These are phyloP conservation scores for Austrofundulus limnaeus DNA, from an alignment of 2,113 vertebrate species.

Conservation along the genomic window DNA sequence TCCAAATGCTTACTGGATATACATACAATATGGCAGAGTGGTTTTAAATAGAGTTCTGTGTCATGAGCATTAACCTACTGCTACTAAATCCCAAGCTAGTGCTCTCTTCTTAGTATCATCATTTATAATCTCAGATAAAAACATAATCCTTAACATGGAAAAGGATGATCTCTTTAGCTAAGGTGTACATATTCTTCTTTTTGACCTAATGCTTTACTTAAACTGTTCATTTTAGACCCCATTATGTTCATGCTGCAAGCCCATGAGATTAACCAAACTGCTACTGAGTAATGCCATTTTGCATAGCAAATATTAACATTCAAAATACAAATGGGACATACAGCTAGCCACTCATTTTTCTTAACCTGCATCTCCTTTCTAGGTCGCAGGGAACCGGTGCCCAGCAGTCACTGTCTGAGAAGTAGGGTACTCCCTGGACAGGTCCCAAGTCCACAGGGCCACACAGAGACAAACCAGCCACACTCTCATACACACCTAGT, in stretches of 20 bases:
- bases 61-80: conserved; percentile 56
- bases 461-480: too few relatives aligned
- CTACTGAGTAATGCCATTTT: background rate
- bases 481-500: too few relatives aligned
- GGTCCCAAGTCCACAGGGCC: too few relatives aligned
- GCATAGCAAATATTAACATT: background rate
- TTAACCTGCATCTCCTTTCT: too few relatives aligned
- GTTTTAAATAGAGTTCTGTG: conserved; percentile 72
- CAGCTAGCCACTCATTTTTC: too few relatives aligned
- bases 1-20: conserved; percentile 32
- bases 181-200: conserved; percentile 29
- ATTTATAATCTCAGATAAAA: conserved; percentile 76
- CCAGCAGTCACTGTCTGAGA: too few relatives aligned
- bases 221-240: conserved; percentile 26
- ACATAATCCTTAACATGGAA: conserved; percentile 72
- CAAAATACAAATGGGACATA: background rate
- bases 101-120: conserved; percentile 49
- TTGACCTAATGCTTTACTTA: conserved; percentile 29
- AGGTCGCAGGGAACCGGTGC: too few relatives aligned
- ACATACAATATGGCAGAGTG: conserved; percentile 32
- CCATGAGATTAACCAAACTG: background rate
- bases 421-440: too few relatives aligned
- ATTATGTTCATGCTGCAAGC: background rate
- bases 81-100: conserved; percentile 57
- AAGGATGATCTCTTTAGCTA: conserved; percentile 66